A percentile compares a stretch with the other conserved stretches of the same genome.
These are phyloP conservation scores for Phodopus roborovskii DNA, from an alignment of 2,113 vertebrate species.

Conservation along the genomic window DNA sequence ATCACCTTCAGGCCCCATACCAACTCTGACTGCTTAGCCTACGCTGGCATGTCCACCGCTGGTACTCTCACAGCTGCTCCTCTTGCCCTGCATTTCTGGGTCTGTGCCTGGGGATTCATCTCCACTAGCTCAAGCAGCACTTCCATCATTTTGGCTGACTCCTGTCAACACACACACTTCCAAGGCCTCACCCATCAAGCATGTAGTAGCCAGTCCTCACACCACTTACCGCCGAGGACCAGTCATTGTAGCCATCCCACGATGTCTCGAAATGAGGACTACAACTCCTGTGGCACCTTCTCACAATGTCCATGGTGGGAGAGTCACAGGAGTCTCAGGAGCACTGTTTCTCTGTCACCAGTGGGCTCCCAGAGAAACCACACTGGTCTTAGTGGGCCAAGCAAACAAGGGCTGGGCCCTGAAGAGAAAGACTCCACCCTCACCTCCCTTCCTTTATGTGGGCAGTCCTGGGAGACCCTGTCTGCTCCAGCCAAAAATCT, in stretches of 20 bases:
- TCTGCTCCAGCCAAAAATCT: not conserved
- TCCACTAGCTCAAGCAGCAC: not conserved
- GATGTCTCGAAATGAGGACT: not conserved
- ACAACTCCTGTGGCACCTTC: not conserved
- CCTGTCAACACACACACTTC: not conserved
- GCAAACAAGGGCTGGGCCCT: not conserved
- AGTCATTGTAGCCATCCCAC: not conserved
- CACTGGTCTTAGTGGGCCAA: not conserved
- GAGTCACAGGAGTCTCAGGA: not conserved
- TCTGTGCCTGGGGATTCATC: not conserved
- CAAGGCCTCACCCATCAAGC: not conserved
- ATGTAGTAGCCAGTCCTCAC: not conserved
- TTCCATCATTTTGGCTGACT: not conserved
- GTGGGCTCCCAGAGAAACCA: not conserved
- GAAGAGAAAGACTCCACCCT: not conserved
- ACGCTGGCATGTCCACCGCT: not conserved
- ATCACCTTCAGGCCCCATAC: not conserved
- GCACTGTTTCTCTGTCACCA: not conserved
- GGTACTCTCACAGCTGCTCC: not conserved
- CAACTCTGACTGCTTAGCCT: not conserved
- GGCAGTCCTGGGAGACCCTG: not conserved
- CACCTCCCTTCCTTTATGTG: not conserved
- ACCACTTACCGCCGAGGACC: not conserved
- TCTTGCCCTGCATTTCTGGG: not conserved
- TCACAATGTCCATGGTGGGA: not conserved